Evolutionary conservation across 2,113 vertebrate genomes (phyloP).

Genomic region (Scopus umbretta): DNA sequence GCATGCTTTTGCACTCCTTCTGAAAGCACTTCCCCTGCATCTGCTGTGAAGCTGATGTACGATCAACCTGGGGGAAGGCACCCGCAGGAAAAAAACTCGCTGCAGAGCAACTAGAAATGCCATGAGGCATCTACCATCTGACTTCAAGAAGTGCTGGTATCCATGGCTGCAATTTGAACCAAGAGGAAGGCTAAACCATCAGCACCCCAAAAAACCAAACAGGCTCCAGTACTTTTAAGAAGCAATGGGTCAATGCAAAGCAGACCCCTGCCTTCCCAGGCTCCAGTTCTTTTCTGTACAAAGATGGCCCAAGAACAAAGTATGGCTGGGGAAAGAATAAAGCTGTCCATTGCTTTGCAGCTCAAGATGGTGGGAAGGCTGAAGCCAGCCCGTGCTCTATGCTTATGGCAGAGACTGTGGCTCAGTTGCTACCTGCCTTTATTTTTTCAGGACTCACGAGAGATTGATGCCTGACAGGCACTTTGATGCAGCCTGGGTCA

Average conservation of each 20-base stretch:
- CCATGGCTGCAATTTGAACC: not conserved
- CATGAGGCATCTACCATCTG: not conserved
- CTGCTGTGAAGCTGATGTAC: not conserved
- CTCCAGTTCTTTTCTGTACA: not conserved
- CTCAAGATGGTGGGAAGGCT: not conserved
- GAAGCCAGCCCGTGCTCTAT: not conserved
- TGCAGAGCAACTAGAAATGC: not conserved
- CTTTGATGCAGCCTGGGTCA: rapidly evolving
- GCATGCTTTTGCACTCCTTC: not conserved
- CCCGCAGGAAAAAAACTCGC: not conserved
- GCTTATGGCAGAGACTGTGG: not conserved
- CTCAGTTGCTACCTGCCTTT: not conserved
- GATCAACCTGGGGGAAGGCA: not conserved
- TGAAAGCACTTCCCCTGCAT: not conserved
- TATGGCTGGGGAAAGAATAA: not conserved
- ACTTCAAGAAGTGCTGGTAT: not conserved
- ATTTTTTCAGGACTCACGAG: not conserved
- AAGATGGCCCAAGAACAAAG: not conserved
- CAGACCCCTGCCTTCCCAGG: not conserved
- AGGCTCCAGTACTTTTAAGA: not conserved
- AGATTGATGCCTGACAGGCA: not conserved
- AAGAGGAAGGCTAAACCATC: not conserved
- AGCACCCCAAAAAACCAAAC: not conserved
- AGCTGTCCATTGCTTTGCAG: not conserved
- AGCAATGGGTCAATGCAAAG: not conserved